Base-by-base conservation (phyloP, 2,888 invertebrate species). In the Lamellibrachia columna region DNA sequence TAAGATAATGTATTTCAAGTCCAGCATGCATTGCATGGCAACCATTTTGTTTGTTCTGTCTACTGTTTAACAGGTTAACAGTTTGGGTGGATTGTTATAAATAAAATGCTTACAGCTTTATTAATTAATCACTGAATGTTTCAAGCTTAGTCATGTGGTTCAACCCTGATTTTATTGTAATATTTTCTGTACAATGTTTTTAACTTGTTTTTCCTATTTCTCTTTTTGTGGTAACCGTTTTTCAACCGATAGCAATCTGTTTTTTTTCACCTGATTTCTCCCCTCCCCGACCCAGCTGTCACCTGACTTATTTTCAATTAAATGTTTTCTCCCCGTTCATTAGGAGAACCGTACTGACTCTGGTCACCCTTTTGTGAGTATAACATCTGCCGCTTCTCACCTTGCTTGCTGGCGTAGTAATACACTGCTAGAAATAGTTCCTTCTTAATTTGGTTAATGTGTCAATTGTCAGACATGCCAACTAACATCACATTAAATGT, bases 391-490 rank as follows among this genome's bases (percentile, higher is more conserved):
- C 75, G n/a, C 75, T 75, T 22, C 75, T 22, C 75, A 22, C 22
- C 75, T 75, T 75, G 75, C 75, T 75, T 75, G 75, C 75, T 22
- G 22, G 75, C 22, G 22, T 75, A 75, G 75, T 75, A n/a, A 22
- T 75, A 15, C 75, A 75, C 75, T 75, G 75, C 75, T 75, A 75
- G 75, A 75, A 75, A n/a, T 75, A 75, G 75, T 75, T 75, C 75
- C 75, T 75, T 75, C 75, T 75, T n/a, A 75, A 60, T 75, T 75
- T 75, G 22, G 75, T 75, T 75, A 75, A 22, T 75, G 6, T 15
- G 75, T 75, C 6, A 22, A 22, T 75, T 22, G 22, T 75, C 15
- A 75, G 75, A 75, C 75, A 75, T 75, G 75, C 75, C 3, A 75
- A 75, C 75, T 11, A 22, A 11, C 75, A 15, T 75, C 75, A 75